phyloP scores from a whole-genome alignment of 2,113 vertebrate genomes.

The Alethe castanea region DNA sequence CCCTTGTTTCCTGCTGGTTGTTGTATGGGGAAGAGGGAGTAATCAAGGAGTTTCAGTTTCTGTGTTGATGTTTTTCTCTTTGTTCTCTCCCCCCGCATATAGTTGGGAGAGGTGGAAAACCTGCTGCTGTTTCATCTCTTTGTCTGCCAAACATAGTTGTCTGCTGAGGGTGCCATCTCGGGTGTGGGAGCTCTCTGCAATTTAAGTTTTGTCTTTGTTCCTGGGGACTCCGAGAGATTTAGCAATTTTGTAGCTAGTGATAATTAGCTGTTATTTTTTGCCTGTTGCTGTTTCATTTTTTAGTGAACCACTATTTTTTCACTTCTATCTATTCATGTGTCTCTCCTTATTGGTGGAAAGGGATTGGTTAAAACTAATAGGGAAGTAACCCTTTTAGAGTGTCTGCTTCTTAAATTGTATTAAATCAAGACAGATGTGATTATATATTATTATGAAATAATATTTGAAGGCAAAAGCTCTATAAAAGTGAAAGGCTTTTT shows the following conservation, averaged over 20 bases:
- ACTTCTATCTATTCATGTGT: not conserved
- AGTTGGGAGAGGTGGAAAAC: not conserved
- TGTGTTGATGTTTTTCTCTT: not conserved
- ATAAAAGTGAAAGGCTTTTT: not conserved
- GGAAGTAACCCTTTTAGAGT: not conserved
- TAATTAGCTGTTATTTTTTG: not conserved
- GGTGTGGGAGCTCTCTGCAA: not conserved
- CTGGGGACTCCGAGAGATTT: not conserved
- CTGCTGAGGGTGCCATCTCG: fast-evolving
- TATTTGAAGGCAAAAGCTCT: not conserved
- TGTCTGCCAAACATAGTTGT: not conserved
- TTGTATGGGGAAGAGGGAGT: not conserved
- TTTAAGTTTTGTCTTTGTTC: not conserved
- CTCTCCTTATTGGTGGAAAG: not conserved
- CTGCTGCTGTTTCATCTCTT: not conserved
- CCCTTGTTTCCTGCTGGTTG: not conserved
- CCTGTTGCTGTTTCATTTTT: not conserved
- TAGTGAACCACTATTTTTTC: not conserved
- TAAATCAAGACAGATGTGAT: not conserved
- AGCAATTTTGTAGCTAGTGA: not conserved
- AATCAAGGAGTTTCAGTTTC: not conserved
- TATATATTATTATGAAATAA: not conserved
- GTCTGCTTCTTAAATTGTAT: not conserved
- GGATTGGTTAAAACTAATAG: not conserved
- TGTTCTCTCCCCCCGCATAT: not conserved